These are phyloP conservation scores for Trachelus iudaicus DNA, from an alignment of 2,888 invertebrate species.

Conservation along the genomic window DNA sequence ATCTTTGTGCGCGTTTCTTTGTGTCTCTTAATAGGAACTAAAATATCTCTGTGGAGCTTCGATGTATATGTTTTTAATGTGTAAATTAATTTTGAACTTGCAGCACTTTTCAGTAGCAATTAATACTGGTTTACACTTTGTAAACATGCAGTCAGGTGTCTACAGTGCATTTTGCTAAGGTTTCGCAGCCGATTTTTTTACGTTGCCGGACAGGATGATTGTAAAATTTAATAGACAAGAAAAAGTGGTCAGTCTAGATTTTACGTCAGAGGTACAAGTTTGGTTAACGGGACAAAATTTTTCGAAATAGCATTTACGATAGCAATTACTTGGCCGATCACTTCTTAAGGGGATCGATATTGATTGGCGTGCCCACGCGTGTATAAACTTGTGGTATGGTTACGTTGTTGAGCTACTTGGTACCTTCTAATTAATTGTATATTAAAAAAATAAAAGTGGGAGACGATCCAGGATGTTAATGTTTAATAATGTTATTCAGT, in stretches of 20 bases:
- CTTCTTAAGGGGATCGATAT: no score
- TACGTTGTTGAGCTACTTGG: no score
- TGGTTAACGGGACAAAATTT: background rate
- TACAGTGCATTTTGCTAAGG: background rate
- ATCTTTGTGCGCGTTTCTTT: slow-evolving; percentile 20
- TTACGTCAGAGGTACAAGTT: background rate
- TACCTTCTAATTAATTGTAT: no score
- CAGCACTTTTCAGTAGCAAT: background rate
- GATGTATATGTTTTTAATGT: background rate
- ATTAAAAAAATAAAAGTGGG: no score
- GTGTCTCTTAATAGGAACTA: slow-evolving; percentile 17
- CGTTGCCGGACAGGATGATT: background rate
- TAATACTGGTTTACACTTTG: background rate
- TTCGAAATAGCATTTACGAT: background rate
- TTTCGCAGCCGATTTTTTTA: background rate
- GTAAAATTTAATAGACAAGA: background rate
- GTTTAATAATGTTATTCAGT: background rate
- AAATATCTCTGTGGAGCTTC: slow-evolving; percentile 14
- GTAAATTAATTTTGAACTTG: background rate
- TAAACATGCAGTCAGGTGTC: background rate
- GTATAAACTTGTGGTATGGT: no score
- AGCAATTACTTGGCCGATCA: no score
- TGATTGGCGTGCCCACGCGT: no score
- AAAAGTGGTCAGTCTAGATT: background rate
- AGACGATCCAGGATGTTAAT: background rate